Evolutionary conservation across 2,888 invertebrate species (phyloP), one percentile per base, ranked within the genome.

Genomic region (Leptinotarsa tumamoca): DNA sequence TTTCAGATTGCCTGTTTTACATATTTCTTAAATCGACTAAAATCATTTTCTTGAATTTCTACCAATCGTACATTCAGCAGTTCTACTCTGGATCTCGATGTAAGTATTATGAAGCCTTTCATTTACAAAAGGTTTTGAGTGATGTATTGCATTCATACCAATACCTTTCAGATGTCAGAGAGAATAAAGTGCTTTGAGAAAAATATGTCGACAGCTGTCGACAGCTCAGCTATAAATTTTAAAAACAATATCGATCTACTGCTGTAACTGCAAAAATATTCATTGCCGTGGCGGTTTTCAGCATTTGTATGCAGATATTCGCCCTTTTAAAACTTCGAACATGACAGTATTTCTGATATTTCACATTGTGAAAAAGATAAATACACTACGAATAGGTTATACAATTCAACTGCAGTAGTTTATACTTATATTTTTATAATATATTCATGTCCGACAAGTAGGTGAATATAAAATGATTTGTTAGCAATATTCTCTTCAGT

Each of bases 171-270:
- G 51, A 69, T 69, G 17, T 54, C 68, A 23, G 54, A 69, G 54
- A 43, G 17, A 69, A 51, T 69, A 33, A 69, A 69, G 68, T 68
- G 51, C 52, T 51, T 54, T 17, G 17, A n/a, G 54, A 51, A 69
- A 56, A 69, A 63, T 69, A 56, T 69, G 33, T 69, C 68, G 68
- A 68, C 68, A 68, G 68, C 54, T 68, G 33, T 68, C 56, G 68
- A 69, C 54, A 69, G 68, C 56, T 69, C 43, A 56, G 56, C 56
- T 23, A 56, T 56, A 69, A 27, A 69, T 69, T 69, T 23, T 18
- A 56, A 54, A 54, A 54, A 54, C 68, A 54, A 69, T 69, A 69
- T 69, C 56, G 68, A 54, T 69, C 54, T 54, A 69, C 43, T 54
- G 68, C 68, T 69, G 54, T 69, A 43, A 69, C 50, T 51, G 68